Conservation (phyloP, 2,797 vertebrate species). For the Phrynocephalus vlangalii region DNA sequence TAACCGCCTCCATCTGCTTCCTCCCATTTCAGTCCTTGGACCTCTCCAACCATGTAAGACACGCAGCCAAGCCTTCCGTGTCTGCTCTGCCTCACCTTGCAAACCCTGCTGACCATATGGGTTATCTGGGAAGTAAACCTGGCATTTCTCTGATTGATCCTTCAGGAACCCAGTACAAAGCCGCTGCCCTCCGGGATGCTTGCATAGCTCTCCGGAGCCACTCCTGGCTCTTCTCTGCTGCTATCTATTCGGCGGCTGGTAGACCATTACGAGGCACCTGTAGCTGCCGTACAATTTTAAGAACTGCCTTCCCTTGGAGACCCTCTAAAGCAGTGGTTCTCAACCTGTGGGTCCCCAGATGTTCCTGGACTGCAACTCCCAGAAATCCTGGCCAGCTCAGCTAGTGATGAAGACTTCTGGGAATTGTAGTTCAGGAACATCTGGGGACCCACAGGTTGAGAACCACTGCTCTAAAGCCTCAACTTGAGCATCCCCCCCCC, state of each 20-base stretch:
- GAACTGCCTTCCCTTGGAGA: background rate
- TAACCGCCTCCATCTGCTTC: background rate
- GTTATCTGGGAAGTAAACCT: background rate
- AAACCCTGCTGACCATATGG: background rate
- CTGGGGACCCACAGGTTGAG: too few relatives aligned
- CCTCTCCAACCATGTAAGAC: background rate
- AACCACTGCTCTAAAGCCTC: background rate
- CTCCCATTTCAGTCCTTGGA: conserved; percentile 4
- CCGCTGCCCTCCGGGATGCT: too few relatives aligned
- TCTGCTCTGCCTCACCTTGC: background rate
- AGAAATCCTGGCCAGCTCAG: too few relatives aligned
- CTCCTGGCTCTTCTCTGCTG: too few relatives aligned
- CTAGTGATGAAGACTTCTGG: too few relatives aligned
- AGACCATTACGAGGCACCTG: background rate
- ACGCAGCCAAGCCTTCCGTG: background rate
- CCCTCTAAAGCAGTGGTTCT: too few relatives aligned
- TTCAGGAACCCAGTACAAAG: background rate
- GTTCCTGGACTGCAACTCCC: too few relatives aligned
- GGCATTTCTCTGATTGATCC: background rate
- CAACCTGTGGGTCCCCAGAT: too few relatives aligned
- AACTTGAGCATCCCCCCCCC: background rate
- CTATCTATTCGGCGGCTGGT: background rate
- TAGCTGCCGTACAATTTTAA: background rate
- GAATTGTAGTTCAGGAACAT: too few relatives aligned
- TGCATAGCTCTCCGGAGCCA: too few relatives aligned